Evolutionary conservation across 1,140 invertebrate species (phyloP), one percentile per base, ranked within the genome.

Genomic region (Cecropterus lyciades): DNA sequence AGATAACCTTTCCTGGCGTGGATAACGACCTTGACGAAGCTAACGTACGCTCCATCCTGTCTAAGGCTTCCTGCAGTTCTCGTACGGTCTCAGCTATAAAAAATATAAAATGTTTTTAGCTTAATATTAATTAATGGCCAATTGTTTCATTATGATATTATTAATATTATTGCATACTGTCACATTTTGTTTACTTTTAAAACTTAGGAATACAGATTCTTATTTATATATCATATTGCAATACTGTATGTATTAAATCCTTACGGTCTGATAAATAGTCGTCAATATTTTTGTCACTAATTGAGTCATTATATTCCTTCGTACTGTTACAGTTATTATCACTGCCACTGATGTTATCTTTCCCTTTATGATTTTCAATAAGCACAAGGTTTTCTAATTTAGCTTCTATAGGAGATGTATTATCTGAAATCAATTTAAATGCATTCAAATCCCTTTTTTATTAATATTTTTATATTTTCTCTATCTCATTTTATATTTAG

Each of bases 241-340:
- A 24, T 11, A 11, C 46, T 24, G 5, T 10, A 20, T 15, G 9
- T 13, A 40, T 45, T 45, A 4, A 27, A 16, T 11, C 8, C 43
- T 88, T 84, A 88, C 85, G 80, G 69, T 88, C 77, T 1, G 82
- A 73, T 15, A 85, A 70, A 73, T 80, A 83, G 33, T 87, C 73
- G 46, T 82, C 76, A 49, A 76, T 46, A 20, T 69, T 49, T 64
- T 74, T 75, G 13, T 66, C 60, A 51, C 64, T 67, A 30, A 65
- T 43, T 17, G 16, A 14, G 15, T 6, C 37, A 42, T 42, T 55
- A 42, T 3, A 20, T 17, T 46, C 42, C 15, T 14, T 53, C 6
- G 48, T 10, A 10, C 46, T 33, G 17, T 20, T 55, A 15, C 45
- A 46, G 33, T 55, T 55, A 13, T 20, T 46, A 16, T 65, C 51